A percentile compares a stretch with the other conserved stretches of the same genome.
These are phyloP conservation scores for Leptopilina clavipes DNA, from an alignment of 1,140 invertebrate genomes.

Conservation along the genomic window DNA sequence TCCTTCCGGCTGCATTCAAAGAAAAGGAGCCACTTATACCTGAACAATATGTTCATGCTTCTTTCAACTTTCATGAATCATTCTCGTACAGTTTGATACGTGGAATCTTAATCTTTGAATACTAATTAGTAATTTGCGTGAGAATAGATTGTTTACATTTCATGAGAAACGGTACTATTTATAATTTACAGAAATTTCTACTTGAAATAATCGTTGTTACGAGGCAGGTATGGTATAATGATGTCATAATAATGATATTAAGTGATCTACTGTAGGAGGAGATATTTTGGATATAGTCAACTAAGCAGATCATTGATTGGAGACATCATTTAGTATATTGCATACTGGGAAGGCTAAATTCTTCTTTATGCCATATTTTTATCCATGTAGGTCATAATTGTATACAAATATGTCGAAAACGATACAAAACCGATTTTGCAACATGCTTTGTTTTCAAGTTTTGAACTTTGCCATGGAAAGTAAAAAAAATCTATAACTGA, in stretches of 20 bases:
- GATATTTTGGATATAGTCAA: background rate
- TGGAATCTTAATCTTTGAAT: constrained; percentile 28
- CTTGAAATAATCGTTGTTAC: constrained; percentile 7
- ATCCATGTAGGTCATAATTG: background rate
- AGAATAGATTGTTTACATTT: constrained; percentile 22
- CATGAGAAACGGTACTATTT: constrained; percentile 18
- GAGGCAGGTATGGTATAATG: background rate
- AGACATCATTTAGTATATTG: background rate
- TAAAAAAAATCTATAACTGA: no score
- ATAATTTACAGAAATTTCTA: background rate
- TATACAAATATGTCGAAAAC: no score
- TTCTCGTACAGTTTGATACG: constrained; percentile 21
- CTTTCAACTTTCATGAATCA: constrained; percentile 22
- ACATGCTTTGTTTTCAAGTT: no score
- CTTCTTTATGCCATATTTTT: background rate
- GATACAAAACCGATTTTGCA: no score
- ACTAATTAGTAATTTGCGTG: constrained; percentile 25
- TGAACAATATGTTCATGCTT: constrained; percentile 24
- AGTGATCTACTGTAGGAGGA: background rate
- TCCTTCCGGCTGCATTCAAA: constrained; percentile 15
- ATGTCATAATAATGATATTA: background rate
- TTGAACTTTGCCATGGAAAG: no score
- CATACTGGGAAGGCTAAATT: background rate
- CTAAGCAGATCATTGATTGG: constrained; percentile 14
- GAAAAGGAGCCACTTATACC: background rate